Conservation (phyloP, 2,113 vertebrate species). For the Sceloporus tristichus region DNA sequence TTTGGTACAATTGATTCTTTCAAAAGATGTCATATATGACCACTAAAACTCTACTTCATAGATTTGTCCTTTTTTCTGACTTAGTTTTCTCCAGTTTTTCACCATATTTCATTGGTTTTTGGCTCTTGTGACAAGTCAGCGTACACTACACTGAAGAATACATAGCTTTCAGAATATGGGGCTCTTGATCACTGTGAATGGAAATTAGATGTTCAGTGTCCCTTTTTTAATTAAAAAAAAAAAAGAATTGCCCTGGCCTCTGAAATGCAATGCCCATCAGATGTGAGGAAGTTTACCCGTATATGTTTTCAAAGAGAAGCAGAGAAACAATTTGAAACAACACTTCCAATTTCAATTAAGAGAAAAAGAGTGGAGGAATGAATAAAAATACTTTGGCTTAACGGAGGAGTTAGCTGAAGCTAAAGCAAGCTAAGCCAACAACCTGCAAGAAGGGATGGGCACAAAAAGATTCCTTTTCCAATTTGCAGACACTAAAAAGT, state of each 20-base stretch:
- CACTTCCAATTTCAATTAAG: background rate
- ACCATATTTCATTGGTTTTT: slow-evolving; percentile 7
- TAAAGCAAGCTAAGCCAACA: background rate
- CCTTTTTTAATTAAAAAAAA: background rate
- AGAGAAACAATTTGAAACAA: background rate
- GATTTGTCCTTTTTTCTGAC: background rate
- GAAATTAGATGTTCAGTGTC: background rate
- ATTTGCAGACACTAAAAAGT: background rate
- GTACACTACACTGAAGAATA: background rate
- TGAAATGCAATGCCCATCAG: background rate
- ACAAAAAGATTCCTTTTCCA: background rate
- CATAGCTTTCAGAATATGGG: background rate
- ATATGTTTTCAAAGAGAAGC: background rate
- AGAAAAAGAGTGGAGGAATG: too few species aligned
- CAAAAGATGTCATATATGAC: background rate
- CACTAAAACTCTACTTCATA: background rate
- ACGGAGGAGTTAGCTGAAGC: background rate
- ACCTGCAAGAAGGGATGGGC: background rate
- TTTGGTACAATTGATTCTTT: slow-evolving; percentile 2
- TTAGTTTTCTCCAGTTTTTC: background rate
- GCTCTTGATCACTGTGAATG: background rate
- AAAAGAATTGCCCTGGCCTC: background rate
- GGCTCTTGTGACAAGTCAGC: slow-evolving; percentile 9
- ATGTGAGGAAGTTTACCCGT: background rate
- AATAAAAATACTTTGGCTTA: background rate